These are phyloP conservation scores for Megastigmus dorsalis DNA, from an alignment of 2,888 invertebrate genomes.

Conservation along the genomic window DNA sequence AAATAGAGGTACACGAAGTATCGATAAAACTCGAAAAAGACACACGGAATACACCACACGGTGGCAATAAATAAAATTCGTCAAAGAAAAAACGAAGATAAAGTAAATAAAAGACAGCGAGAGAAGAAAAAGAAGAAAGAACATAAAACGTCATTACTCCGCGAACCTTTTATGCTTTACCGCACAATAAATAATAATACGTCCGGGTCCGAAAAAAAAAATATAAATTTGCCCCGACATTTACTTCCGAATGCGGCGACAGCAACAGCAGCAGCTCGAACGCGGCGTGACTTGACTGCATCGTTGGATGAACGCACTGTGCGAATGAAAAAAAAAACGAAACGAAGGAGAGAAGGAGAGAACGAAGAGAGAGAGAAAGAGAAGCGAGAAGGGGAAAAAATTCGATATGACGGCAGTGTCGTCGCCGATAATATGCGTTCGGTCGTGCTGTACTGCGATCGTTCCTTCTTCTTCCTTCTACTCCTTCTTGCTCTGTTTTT, in stretches of 20 bases:
- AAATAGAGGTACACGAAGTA: too few species aligned
- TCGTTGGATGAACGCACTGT: too few species aligned
- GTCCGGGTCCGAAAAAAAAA: too few species aligned
- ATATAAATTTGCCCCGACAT: background rate
- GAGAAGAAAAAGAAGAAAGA: too few species aligned
- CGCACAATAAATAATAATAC: background rate
- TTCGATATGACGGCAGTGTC: background rate
- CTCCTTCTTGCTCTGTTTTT: background rate
- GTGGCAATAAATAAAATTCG: too few species aligned
- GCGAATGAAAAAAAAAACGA: background rate
- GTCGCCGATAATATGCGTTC: background rate
- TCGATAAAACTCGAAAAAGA: too few species aligned
- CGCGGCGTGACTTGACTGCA: slow-evolving; percentile 3
- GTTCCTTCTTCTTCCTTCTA: background rate
- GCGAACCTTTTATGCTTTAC: too few species aligned
- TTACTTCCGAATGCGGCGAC: background rate
- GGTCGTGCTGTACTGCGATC: background rate
- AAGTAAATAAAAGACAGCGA: too few species aligned
- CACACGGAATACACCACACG: too few species aligned
- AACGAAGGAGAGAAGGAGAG: background rate
- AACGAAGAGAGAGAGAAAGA: too few species aligned
- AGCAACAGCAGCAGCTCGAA: background rate
- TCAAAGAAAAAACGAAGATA: too few species aligned
- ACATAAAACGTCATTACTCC: too few species aligned
- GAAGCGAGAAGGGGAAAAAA: background rate